A percentile compares a stretch with the other conserved stretches of the same genome.
phyloP scores from a whole-genome alignment of 2,888 invertebrate genomes.

The Mechanitis messenoides region DNA sequence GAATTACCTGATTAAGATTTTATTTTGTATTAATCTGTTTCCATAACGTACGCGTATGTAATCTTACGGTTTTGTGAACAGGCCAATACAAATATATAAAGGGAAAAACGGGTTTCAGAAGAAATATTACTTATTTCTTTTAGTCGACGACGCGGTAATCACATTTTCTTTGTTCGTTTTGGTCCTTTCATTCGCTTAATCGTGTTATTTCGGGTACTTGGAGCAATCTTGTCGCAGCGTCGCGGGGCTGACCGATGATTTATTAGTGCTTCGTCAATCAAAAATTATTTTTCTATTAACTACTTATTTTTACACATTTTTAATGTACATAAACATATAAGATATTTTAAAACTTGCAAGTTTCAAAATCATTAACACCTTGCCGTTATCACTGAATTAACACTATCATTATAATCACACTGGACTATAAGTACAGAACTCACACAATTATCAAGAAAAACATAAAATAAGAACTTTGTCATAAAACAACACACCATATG shows the following conservation, averaged over 20 bases:
- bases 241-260: constrained; percentile 27
- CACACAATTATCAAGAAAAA: too few relatives aligned
- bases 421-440: too few relatives aligned
- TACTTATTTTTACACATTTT: constrained; percentile 6
- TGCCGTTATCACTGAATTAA: too few relatives aligned
- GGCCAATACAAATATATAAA: constrained; percentile 34
- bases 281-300: constrained; percentile 11
- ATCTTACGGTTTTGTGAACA: constrained; percentile 30
- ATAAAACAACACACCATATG: background rate
- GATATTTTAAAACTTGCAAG: too few relatives aligned
- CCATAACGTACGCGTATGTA: constrained; percentile 15
- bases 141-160: constrained; percentile 69
- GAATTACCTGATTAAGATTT: background rate
- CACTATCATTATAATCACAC: too few relatives aligned
- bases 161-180: constrained; percentile 75
- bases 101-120: constrained; percentile 42
- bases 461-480: too few relatives aligned
- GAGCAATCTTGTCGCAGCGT: constrained; percentile 45
- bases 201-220: constrained; percentile 71
- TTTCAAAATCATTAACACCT: too few relatives aligned
- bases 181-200: constrained; percentile 74
- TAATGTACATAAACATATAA: too few relatives aligned
- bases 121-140: constrained; percentile 73
- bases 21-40: constrained; percentile 4
- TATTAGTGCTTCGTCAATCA: constrained; percentile 20